Evolutionary conservation across 2,113 vertebrate genomes (phyloP), one percentile per base, ranked within the genome.

Genomic region (Apus apus): DNA sequence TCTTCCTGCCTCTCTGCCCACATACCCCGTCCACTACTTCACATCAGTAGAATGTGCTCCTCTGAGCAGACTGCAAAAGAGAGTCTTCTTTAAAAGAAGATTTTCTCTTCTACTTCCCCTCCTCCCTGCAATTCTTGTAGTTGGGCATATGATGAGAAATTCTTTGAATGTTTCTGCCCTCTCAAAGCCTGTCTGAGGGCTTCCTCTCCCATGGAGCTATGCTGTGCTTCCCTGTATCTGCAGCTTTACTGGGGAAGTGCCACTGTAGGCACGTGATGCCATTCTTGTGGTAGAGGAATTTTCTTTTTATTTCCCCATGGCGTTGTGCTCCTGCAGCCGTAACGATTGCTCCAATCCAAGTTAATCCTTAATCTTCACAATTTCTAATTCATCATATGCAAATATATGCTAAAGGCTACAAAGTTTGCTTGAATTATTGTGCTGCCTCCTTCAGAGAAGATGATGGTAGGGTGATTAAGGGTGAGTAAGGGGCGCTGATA

Each of bases 221-320:
- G 5, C 23, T 87, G 23, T 68, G 23, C 29, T 73, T 73, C 36
- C 62, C 53, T 48, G 9, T 23, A 32, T 21, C 29, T 79, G 45
- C n/a, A 68, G 9, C 36, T 61, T 53, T 65, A 56, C 23, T 18
- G 43, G 26, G 23, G 10, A 85, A 68, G 16, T 50, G 54, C 60
- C 62, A 10, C 51, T 1, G 2, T 5, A 45, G n/a, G 8, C 1
- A 0, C 21, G 8, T 10, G 40, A 57, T 57, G 25, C 8, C 32
- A 17, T 65, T 90, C 30, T 60, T 62, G 19, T n/a, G 11, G 19
- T 5, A 48, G 65, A 64, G 30, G 27, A 58, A 19, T 76, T 67
- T 68, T 67, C 11, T 48, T 83, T 50, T 30, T 54, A 46, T 76
- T 90, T 53, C 30, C 26, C 36, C 13, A 71, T 93, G 58, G 48